Evolutionary conservation across 2,113 vertebrate species (phyloP).

Genomic region (Odocoileus hemionus): DNA sequence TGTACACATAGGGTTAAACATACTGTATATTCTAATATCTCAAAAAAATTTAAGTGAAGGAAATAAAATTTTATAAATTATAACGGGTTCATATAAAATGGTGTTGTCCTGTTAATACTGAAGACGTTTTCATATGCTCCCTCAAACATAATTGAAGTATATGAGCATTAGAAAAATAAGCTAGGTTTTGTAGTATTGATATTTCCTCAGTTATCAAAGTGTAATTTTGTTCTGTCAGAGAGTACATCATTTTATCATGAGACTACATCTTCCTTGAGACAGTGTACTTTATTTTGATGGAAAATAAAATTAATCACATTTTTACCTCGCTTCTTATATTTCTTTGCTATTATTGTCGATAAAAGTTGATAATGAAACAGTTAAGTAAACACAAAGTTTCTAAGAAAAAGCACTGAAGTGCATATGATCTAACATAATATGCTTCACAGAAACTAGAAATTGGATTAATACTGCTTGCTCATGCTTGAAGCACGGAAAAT

Average conservation of each 20-base stretch:
- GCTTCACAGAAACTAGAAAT: conserved; percentile 80
- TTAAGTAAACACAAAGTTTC: conserved; percentile 74
- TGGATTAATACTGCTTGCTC: conserved; percentile 85
- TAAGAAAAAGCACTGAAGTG: conserved; percentile 67
- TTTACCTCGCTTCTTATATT: background rate
- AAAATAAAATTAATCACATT: background rate
- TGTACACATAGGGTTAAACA: background rate
- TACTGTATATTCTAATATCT: background rate
- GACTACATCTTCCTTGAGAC: background rate
- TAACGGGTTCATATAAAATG: background rate
- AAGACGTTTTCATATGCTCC: background rate
- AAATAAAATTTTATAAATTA: background rate
- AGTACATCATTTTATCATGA: background rate
- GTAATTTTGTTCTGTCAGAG: background rate
- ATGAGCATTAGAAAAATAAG: background rate
- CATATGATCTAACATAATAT: conserved; percentile 79
- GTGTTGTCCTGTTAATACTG: background rate
- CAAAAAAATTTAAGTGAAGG: background rate
- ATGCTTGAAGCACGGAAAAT: conserved; percentile 83
- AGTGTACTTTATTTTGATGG: background rate
- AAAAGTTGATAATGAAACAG: conserved; percentile 63
- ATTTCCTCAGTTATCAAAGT: conserved; percentile 1
- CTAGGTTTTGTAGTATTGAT: background rate
- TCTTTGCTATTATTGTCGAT: background rate
- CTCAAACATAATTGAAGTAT: background rate